phyloP scores from a whole-genome alignment of 2,797 vertebrate genomes.

The Ctenosaura bakeri region DNA sequence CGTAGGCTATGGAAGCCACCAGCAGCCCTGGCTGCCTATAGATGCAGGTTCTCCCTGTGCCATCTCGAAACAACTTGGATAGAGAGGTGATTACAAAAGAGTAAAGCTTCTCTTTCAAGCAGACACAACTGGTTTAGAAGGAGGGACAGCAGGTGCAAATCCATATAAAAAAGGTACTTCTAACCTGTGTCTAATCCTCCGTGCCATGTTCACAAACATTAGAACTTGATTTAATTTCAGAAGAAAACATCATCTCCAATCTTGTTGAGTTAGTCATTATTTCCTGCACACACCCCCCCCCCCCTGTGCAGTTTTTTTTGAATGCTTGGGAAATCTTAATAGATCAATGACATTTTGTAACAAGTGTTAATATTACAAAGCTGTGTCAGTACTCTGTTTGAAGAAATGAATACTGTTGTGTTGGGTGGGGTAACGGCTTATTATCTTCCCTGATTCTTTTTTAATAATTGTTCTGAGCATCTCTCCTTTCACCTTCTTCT shows the following conservation, averaged over 20 bases:
- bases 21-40: too few relatives aligned
- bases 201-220: slow-evolving; percentile 61
- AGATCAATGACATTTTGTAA: slow-evolving; percentile 86
- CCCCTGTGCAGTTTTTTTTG: slow-evolving; percentile 70
- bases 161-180: neutral
- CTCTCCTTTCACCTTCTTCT: neutral
- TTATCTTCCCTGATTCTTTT: neutral
- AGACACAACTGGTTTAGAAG: neutral
- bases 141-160: neutral
- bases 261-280: slow-evolving; percentile 77
- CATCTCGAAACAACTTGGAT: too few relatives aligned
- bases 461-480: neutral
- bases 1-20: too few relatives aligned
- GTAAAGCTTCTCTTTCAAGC: too few relatives aligned
- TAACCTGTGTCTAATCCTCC: slow-evolving; percentile 61
- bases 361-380: slow-evolving; percentile 85
- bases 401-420: slow-evolving; percentile 81
- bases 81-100: too few relatives aligned
- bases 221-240: slow-evolving; percentile 72
- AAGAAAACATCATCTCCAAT: slow-evolving; percentile 74
- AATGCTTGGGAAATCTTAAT: slow-evolving; percentile 82
- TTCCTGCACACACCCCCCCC: slow-evolving; percentile 51
- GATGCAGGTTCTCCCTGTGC: too few relatives aligned
- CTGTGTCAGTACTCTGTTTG: slow-evolving; percentile 79
- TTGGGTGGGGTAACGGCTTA: slow-evolving; percentile 47